Evolutionary conservation across 2,888 invertebrate species (phyloP), one percentile per base, ranked within the genome.

Genomic region (Conistra vaccinii): DNA sequence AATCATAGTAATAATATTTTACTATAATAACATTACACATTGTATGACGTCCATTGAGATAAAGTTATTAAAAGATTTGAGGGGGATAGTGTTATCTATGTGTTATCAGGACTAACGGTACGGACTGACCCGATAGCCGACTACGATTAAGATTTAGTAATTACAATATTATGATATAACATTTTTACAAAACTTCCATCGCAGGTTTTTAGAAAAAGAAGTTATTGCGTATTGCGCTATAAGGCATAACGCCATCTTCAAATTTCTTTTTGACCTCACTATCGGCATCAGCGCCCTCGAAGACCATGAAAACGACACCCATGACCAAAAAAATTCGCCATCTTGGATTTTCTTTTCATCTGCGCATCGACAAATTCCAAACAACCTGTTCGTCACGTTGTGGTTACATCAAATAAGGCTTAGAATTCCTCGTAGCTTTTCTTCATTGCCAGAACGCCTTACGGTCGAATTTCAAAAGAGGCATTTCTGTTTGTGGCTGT

Each of bases 51-150:
- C 29, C 62, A 42, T 72, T 32, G 10, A 23, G 53, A 78, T 78
- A 78, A 60, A 17, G 29, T 48, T 48, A 68, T 68, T 80, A 76
- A 80, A 57, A 62, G 78, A 77, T 81, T 69, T 51, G 69, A 72
- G 45, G 26, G 62, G 23, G 78, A 81, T 81, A 67, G 48, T 23
- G 53, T 60, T 76, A 81, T 71, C 71, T 57, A 14, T 39, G 35
- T 26, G 39, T 55, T 78, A 66, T 61, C 79, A 55, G 39, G 57
- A 58, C 58, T 62, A 68, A 80, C 23, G 26, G 53, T 70, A 32
- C 17, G n/a, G 58, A 51, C 62, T 65, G 58, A 65, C 65, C 65
- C 35, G 76, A 78, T 78, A 63, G 26, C 55, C 42, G 53, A 57
- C 57, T 57, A 60, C 45, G 45, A 55, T 39, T 32, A 55, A 9